Percentiles rank a stretch among this genome's conserved stretches.
Evolutionary conservation across 2,888 invertebrate species (phyloP).

Genomic region (Mythimna vitellina): DNA sequence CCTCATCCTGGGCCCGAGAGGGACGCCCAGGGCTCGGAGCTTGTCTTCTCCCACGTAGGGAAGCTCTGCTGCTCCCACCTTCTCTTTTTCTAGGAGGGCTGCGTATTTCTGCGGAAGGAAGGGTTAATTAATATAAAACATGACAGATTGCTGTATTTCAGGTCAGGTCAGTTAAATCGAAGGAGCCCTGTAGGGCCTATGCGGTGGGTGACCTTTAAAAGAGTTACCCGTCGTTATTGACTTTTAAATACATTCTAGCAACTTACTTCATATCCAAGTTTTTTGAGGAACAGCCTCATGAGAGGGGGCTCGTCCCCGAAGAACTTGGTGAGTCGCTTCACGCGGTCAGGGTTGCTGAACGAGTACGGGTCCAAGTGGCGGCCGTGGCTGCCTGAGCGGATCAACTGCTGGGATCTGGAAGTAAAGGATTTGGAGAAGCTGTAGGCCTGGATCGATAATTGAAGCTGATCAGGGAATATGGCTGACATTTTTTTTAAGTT

Average conservation of each 20-base stretch:
- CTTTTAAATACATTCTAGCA: not conserved
- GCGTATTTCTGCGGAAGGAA: constrained; percentile 94
- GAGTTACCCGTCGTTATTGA: too few species aligned
- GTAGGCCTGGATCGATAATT: too few species aligned
- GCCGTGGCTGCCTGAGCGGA: constrained; percentile 85
- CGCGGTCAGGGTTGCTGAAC: constrained; percentile 96
- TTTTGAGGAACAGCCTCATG: constrained; percentile 96
- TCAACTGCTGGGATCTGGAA: constrained; percentile 92
- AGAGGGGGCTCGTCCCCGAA: constrained; percentile 98
- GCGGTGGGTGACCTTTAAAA: too few species aligned
- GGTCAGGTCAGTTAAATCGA: too few species aligned
- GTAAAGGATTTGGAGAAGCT: not conserved
- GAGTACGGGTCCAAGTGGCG: constrained; percentile 91
- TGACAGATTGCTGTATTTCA: too few species aligned
- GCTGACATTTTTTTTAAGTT: too few species aligned
- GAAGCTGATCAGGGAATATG: too few species aligned
- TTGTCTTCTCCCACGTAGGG: constrained; percentile 97
- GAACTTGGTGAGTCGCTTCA: constrained; percentile 97
- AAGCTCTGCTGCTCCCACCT: constrained; percentile 96
- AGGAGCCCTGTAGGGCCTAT: too few species aligned
- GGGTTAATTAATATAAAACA: not conserved
- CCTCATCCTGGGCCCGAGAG: constrained; percentile 96
- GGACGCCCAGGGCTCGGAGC: constrained; percentile 96
- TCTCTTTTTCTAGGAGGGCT: constrained; percentile 95
- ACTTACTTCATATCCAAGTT: constrained; percentile 96